Base-by-base conservation (phyloP, 2,888 invertebrate species). In the Caenorhabditis macrosperma region DNA sequence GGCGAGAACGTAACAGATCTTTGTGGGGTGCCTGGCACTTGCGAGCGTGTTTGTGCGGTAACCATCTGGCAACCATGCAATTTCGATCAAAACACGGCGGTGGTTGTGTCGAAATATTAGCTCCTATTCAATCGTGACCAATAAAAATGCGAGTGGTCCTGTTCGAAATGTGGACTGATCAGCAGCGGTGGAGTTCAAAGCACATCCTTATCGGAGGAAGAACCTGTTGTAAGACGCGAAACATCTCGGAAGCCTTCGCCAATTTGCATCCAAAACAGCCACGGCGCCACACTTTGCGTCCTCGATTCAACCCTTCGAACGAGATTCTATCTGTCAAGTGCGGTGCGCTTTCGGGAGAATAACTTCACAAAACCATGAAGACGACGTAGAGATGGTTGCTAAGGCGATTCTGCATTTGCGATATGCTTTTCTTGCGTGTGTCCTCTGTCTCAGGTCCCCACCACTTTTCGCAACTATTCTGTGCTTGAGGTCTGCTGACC, bases 1-100 rank as follows among this genome's bases (percentile, higher is more conserved):
- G 17, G 1, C 24, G 35, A 9, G 24, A 54, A 54, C 17, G 54
- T 6, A 54, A 54, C 26, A 54, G 38, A 61, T 52, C 59, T 61
- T 41, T 54, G 15, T 63, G 63, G 17, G 72, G 38, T 63, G 63
- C 72, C 55, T 26, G 30, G 46, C 26, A 50, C 20, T 33, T 15
- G 33, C 33, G 10, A 33, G 44, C 17, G 44, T 44, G 44, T 44
- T 44, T 44, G 44, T n/a, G 44, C 44, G 44, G 44, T 38, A 60
- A 50, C 52, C 54, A 46, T 22, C 24, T 20, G 30, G 24, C 54
- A n/a, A 28, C 41, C 15, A 24, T 61, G 54, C 55, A 71, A 71
- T 71, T 71, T 71, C 24, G 71, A 61, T 20, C 71, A 71, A 44
- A 71, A 71, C 71, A 71, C 57, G 35, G 54, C 44, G 44, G n/a